Conservation (phyloP, 2,888 invertebrate species). For the Lissonota sp. region DNA sequence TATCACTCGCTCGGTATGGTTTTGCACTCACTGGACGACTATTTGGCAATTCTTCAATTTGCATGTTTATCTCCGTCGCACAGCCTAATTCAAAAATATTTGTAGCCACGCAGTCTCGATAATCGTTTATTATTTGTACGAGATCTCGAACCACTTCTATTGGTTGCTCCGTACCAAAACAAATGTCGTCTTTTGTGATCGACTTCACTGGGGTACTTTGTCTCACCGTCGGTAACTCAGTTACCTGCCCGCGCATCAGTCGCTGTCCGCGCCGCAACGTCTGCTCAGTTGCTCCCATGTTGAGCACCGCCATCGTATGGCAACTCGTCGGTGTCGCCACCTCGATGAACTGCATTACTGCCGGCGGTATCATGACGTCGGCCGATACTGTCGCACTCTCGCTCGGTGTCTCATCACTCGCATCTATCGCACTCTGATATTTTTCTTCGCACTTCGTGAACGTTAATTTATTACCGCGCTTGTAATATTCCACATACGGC, state of each 20-base stretch:
- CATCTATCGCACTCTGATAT: not conserved
- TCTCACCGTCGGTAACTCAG: not conserved
- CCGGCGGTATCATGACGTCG: not conserved
- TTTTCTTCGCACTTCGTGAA: not conserved
- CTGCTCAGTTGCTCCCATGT: not conserved
- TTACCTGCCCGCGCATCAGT: not conserved
- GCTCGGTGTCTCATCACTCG: not conserved
- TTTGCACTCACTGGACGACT: slow-evolving; percentile 41
- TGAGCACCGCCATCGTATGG: not conserved
- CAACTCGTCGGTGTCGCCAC: not conserved
- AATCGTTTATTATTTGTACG: slow-evolving; percentile 36
- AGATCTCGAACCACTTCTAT: slow-evolving; percentile 24
- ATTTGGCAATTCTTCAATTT: slow-evolving; percentile 56
- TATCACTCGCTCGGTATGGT: slow-evolving; percentile 46
- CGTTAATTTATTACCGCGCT: slow-evolving; percentile 6
- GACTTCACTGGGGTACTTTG: not conserved
- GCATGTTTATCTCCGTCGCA: slow-evolving; percentile 56
- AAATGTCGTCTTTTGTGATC: slow-evolving; percentile 1
- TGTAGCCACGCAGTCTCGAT: slow-evolving; percentile 48
- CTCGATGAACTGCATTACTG: not conserved
- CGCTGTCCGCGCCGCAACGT: not conserved
- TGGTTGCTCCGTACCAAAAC: slow-evolving; percentile 22
- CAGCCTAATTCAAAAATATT: slow-evolving; percentile 58
- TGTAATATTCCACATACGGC: not conserved
- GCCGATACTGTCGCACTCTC: not conserved